A percentile compares a stretch with the other conserved stretches of the same genome.
phyloP scores from a whole-genome alignment of 2,888 invertebrate species.

The Steromphala cineraria region DNA sequence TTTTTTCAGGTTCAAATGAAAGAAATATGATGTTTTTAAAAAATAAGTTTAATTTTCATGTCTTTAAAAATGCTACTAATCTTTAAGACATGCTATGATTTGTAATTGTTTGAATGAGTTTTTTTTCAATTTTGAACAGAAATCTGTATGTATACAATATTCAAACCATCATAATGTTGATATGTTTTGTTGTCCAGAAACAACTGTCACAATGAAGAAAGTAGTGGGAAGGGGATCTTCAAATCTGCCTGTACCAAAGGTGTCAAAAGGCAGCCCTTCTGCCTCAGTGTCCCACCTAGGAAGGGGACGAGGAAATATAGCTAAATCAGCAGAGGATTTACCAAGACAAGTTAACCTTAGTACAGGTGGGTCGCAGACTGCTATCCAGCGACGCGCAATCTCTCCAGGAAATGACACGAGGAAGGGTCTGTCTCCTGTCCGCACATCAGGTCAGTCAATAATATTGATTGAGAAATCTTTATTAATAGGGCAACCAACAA shows the following conservation, averaged over 20 bases:
- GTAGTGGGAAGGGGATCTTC: constrained; percentile 49
- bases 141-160: too few species aligned
- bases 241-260: constrained; percentile 59
- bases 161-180: not conserved
- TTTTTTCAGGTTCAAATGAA: too few species aligned
- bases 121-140: too few species aligned
- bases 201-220: constrained; percentile 38
- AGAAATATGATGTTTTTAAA: too few species aligned
- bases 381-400: constrained; percentile 10
- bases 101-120: too few species aligned
- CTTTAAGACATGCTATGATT: too few species aligned
- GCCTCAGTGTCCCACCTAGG: constrained; percentile 50
- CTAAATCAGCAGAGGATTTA: constrained; percentile 65
- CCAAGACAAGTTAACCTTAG: constrained; percentile 53
- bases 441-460: constrained; percentile 38
- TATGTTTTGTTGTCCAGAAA: not conserved
- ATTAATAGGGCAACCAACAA: too few species aligned
- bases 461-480: not conserved
- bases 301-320: constrained; percentile 35
- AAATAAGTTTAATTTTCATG: too few species aligned
- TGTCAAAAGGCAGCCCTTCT: constrained; percentile 55
- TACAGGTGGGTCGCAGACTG: constrained; percentile 14
- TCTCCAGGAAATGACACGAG: constrained; percentile 49
- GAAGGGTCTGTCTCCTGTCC: constrained; percentile 35
- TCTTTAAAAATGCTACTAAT: too few species aligned